These are phyloP conservation scores for Ictidomys tridecemlineatus DNA, from an alignment of 2,113 vertebrate genomes.

Conservation along the genomic window DNA sequence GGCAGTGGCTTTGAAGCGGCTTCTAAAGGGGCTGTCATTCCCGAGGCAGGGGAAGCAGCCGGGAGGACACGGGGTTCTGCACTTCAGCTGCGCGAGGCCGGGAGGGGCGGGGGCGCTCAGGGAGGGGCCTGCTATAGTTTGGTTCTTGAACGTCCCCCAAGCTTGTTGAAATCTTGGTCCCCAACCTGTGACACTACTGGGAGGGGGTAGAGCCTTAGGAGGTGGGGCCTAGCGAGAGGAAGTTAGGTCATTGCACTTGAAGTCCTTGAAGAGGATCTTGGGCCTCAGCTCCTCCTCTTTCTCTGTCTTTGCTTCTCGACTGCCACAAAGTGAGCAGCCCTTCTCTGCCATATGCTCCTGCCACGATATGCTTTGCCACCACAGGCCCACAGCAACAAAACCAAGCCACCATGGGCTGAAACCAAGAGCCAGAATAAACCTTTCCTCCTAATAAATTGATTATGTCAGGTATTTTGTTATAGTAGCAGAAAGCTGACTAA, in stretches of 20 bases:
- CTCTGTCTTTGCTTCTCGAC: background rate
- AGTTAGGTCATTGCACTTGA: background rate
- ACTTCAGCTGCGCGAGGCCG: background rate
- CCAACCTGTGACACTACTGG: too few relatives aligned
- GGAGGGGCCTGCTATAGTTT: background rate
- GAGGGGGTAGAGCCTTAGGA: background rate
- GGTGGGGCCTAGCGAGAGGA: background rate
- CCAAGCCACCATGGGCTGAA: background rate
- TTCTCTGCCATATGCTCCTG: background rate
- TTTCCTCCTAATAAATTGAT: background rate
- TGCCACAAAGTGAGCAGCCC: too few relatives aligned
- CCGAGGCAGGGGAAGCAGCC: background rate
- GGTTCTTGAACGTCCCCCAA: background rate
- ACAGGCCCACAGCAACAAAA: background rate
- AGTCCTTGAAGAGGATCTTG: too few relatives aligned
- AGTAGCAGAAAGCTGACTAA: background rate
- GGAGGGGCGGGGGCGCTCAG: background rate
- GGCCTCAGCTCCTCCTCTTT: too few relatives aligned
- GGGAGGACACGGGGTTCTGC: background rate
- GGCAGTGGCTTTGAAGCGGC: background rate
- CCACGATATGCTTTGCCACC: background rate
- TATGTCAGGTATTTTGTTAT: background rate
- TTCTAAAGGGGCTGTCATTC: background rate
- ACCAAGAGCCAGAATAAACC: background rate
- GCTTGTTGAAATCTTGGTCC: rapidly evolving